These are phyloP conservation scores for Paragorgia papillata DNA, from an alignment of 92 coral and sea anemone species.

Conservation along the genomic window DNA sequence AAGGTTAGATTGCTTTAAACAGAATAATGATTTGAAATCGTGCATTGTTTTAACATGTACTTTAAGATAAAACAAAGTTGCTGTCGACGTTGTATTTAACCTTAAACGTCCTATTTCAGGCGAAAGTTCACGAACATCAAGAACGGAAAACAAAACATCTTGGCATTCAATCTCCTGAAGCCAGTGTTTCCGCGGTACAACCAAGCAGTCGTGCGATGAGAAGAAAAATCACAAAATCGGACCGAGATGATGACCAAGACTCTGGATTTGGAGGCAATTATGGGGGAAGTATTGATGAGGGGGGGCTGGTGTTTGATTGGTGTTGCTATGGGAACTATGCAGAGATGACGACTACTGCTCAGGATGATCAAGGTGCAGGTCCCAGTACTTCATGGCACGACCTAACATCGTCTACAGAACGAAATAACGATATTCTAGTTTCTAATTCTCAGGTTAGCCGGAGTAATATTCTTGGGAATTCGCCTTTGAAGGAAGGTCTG, in stretches of 20 bases:
- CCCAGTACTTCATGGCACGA: constrained; percentile 11
- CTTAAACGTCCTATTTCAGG: constrained; percentile 1
- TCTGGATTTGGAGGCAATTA: constrained; percentile 42
- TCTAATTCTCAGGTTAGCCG: too few relatives aligned
- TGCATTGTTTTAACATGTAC: neutral
- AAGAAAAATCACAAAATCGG: neutral
- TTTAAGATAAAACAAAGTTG: too few relatives aligned
- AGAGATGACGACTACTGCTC: neutral
- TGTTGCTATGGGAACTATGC: constrained; percentile 28
- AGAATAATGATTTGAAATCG: neutral
- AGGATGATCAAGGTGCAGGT: neutral
- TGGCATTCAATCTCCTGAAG: neutral
- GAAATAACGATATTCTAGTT: neutral
- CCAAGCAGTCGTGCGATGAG: neutral
- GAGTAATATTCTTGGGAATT: neutral
- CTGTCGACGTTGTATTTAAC: neutral
- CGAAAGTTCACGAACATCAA: neutral
- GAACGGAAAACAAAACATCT: constrained; percentile 13
- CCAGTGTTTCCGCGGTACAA: neutral
- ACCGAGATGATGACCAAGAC: constrained; percentile 42
- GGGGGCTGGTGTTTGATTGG: constrained; percentile 40
- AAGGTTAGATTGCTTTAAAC: neutral
- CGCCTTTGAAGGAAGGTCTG: neutral
- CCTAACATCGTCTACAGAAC: neutral
- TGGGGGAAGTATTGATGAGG: constrained; percentile 36